Percentiles rank a stretch among this genome's conserved stretches.
Evolutionary conservation across 2,888 invertebrate species (phyloP).

Genomic region (Brenthis ino): DNA sequence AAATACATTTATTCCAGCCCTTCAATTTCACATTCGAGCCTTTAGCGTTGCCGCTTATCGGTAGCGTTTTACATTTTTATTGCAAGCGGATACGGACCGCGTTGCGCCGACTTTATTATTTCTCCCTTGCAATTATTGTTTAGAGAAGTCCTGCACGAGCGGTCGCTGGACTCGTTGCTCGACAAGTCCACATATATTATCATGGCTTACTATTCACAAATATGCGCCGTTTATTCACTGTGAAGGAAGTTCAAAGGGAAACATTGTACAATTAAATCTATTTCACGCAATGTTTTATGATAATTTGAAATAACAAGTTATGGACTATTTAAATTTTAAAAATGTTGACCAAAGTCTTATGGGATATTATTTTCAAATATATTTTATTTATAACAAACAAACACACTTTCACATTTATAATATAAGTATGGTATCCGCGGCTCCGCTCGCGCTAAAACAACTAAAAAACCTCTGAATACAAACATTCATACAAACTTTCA

Average conservation of each 20-base stretch:
- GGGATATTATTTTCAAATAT: too few relatives aligned
- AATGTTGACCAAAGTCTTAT: too few relatives aligned
- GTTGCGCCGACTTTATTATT: constrained; percentile 77
- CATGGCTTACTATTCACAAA: constrained; percentile 24
- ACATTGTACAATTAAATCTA: constrained; percentile 23
- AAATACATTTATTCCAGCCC: constrained; percentile 40
- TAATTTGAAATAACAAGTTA: constrained; percentile 6
- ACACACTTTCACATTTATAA: too few relatives aligned
- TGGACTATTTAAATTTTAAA: background rate
- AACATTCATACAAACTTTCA: too few relatives aligned
- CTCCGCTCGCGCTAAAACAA: too few relatives aligned
- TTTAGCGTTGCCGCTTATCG: constrained; percentile 78
- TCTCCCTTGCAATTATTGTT: constrained; percentile 79
- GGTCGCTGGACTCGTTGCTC: constrained; percentile 43
- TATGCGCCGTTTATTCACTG: constrained; percentile 27
- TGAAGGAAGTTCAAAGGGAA: constrained; percentile 19
- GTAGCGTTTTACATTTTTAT: constrained; percentile 81
- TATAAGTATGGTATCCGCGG: too few relatives aligned
- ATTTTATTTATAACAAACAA: too few relatives aligned
- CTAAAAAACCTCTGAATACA: too few relatives aligned
- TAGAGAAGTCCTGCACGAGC: constrained; percentile 63
- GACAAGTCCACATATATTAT: constrained; percentile 12
- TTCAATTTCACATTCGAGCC: constrained; percentile 69
- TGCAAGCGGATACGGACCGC: constrained; percentile 79
- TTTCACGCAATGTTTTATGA: constrained; percentile 11